Conservation (phyloP, 2,888 invertebrate species). For the Epinotia brunnichana region DNA sequence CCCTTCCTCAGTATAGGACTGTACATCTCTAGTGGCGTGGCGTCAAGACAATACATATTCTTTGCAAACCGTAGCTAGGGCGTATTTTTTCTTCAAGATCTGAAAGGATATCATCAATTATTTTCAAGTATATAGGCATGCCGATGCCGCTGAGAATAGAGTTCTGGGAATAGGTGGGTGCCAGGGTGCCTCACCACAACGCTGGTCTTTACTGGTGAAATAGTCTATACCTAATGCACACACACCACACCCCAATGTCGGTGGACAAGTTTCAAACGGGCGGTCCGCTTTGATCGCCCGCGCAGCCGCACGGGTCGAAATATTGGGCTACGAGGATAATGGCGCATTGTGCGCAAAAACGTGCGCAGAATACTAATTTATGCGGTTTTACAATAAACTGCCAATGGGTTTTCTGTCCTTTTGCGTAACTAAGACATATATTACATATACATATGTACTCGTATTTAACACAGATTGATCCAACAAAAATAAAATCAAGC, state of each 20-base stretch:
- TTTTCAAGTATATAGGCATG: no score
- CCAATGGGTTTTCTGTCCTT: conserved; percentile 12
- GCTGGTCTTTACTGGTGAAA: background rate
- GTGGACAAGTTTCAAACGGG: background rate
- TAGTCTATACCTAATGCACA: background rate
- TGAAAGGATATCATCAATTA: no score
- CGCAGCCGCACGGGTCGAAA: conserved; percentile 20
- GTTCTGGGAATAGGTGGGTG: no score
- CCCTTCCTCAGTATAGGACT: no score
- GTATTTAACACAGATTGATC: background rate
- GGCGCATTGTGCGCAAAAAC: conserved; percentile 28
- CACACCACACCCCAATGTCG: background rate
- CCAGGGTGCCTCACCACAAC: no score
- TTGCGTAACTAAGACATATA: background rate
- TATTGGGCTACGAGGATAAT: conserved; percentile 27
- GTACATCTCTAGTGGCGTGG: no score
- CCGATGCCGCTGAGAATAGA: no score
- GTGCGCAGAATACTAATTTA: conserved; percentile 26
- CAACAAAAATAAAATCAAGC: background rate
- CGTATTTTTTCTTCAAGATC: no score
- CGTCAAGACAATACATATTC: no score
- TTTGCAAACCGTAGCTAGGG: no score
- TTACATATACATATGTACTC: background rate
- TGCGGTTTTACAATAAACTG: conserved; percentile 23
- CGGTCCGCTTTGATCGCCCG: conserved; percentile 19